Conservation (phyloP, 2,888 invertebrate genomes). For the Baronia brevicornis region DNA sequence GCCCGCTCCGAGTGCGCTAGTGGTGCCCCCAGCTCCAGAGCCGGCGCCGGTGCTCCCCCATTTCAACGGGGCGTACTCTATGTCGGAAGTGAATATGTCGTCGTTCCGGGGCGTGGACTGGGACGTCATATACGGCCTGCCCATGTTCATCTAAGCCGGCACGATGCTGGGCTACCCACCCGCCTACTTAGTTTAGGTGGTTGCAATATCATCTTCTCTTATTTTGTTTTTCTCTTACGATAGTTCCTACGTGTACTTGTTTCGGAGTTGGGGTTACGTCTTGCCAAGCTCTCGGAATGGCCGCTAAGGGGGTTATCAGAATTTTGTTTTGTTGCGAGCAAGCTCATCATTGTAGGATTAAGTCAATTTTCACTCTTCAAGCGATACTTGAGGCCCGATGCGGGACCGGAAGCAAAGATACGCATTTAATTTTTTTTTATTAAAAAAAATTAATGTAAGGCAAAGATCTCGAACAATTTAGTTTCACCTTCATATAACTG, state of each 20-base stretch:
- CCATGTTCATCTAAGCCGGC: constrained; percentile 88
- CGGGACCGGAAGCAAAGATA: constrained; percentile 53
- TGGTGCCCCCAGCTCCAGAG: constrained; percentile 72
- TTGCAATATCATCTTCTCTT: constrained; percentile 23
- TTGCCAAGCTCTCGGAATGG: constrained; percentile 39
- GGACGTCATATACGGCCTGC: constrained; percentile 94
- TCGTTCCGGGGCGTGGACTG: constrained; percentile 94
- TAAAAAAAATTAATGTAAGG: constrained; percentile 41
- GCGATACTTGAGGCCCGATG: constrained; percentile 42
- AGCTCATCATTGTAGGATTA: constrained; percentile 44
- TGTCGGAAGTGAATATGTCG: constrained; percentile 93
- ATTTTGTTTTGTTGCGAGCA: constrained; percentile 28
- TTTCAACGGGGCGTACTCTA: constrained; percentile 84
- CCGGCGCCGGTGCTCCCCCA: constrained; percentile 77
- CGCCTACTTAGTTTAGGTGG: constrained; percentile 39
- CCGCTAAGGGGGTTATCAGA: constrained; percentile 19
- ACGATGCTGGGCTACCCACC: constrained; percentile 23
- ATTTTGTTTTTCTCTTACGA: constrained; percentile 28
- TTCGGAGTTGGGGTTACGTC: constrained; percentile 30
- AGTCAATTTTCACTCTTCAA: constrained; percentile 36
- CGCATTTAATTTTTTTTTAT: constrained; percentile 59
- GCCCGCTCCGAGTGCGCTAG: constrained; percentile 55
- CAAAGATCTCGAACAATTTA: constrained; percentile 71
- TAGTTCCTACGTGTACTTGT: constrained; percentile 48
- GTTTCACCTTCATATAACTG: constrained; percentile 40